Percentiles rank a stretch among this genome's conserved stretches.
Conservation (phyloP, 1,140 invertebrate species). For the Hypothenemus hampei region DNA sequence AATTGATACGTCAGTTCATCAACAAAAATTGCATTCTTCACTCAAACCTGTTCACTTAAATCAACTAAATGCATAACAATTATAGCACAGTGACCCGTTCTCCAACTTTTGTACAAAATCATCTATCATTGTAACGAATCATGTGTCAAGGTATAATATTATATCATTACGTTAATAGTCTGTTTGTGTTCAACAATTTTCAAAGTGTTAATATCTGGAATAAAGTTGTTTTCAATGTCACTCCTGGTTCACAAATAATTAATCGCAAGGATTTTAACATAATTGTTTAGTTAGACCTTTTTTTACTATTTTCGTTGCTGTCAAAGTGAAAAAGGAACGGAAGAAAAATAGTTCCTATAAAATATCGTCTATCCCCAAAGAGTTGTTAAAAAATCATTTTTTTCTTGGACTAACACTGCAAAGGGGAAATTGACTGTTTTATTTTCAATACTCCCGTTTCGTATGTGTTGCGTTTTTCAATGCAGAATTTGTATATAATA, state of each 20-base stretch:
- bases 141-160: neutral
- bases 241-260: too few species aligned
- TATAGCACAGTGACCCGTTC: too few species aligned
- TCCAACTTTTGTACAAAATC: neutral
- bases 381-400: slow-evolving; percentile 21
- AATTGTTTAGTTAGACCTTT: too few species aligned
- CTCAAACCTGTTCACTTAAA: too few species aligned
- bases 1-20: too few species aligned
- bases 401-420: slow-evolving; percentile 10
- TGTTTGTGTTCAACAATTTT: neutral
- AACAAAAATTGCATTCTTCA: too few species aligned
- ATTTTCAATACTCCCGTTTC: slow-evolving; percentile 15
- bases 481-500: slow-evolving; percentile 41
- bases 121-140: slow-evolving; percentile 4
- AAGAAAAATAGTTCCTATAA: slow-evolving; percentile 9
- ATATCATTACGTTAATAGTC: slow-evolving; percentile 14
- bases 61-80: too few species aligned
- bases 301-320: too few species aligned
- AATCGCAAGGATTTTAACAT: too few species aligned
- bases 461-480: slow-evolving; percentile 24
- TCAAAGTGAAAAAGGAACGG: neutral
- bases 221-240: too few species aligned
- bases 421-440: slow-evolving; percentile 26
- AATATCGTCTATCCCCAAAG: slow-evolving; percentile 10
- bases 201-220: neutral